phyloP scores from a whole-genome alignment of 2,113 vertebrate genomes.

The Proterorhinus semilunaris region DNA sequence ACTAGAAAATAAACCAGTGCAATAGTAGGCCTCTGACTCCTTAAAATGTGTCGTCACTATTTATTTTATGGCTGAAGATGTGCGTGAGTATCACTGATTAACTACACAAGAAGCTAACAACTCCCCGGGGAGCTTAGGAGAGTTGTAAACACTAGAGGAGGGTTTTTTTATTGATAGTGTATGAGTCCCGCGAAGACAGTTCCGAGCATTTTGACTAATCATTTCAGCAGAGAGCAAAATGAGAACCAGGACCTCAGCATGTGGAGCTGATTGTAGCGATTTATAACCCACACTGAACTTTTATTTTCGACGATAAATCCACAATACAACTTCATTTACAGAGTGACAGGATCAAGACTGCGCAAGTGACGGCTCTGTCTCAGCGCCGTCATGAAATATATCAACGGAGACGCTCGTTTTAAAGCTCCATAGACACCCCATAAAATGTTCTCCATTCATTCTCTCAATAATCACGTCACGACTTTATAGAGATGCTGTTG shows the following conservation, averaged over 20 bases:
- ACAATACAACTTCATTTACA: background rate
- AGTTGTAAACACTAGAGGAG: slow-evolving; percentile 60
- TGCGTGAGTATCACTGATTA: slow-evolving; percentile 11
- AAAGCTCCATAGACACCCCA: background rate
- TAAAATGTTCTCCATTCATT: background rate
- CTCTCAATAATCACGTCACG: background rate
- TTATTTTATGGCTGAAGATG: background rate
- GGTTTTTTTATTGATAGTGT: slow-evolving; percentile 60
- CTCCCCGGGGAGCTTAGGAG: slow-evolving; percentile 48
- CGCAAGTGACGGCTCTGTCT: background rate
- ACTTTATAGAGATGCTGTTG: background rate
- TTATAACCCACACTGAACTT: slow-evolving; percentile 1
- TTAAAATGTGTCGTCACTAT: background rate
- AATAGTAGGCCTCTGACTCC: too few species aligned
- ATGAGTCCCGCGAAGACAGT: slow-evolving; percentile 56
- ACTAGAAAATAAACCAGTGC: too few species aligned
- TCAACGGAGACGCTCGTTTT: background rate
- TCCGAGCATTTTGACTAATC: slow-evolving; percentile 7
- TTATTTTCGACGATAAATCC: background rate
- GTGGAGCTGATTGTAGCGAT: slow-evolving; percentile 10
- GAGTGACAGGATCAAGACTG: background rate
- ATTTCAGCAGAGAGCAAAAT: slow-evolving; percentile 10
- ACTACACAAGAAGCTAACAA: slow-evolving; percentile 30
- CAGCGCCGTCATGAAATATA: slow-evolving; percentile 3
- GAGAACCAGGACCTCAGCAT: slow-evolving; percentile 5